A percentile compares a stretch with the other conserved stretches of the same genome.
Evolutionary conservation across 2,888 invertebrate genomes (phyloP).

Genomic region (Ischnus inquisitorius): DNA sequence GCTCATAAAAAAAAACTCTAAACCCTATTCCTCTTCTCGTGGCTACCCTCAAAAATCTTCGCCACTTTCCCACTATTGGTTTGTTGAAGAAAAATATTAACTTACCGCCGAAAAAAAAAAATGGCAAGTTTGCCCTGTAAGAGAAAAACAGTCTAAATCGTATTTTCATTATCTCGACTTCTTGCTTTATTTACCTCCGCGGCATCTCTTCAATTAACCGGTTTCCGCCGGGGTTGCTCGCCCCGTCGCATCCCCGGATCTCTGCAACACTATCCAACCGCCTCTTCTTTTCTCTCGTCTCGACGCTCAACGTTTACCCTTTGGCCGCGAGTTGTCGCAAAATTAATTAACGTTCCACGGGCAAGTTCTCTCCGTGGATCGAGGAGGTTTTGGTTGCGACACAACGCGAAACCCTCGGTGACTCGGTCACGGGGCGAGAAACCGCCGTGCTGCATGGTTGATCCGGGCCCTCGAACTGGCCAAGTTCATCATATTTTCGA

Average conservation of each 20-base stretch:
- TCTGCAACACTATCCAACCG: background rate
- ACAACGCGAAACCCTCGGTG: no score
- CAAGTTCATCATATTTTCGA: background rate
- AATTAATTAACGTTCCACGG: constrained; percentile 42
- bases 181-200: background rate
- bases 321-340: constrained; percentile 29
- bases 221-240: constrained; percentile 36
- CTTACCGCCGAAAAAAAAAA: no score
- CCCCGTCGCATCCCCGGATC: constrained; percentile 45
- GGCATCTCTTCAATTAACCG: constrained; percentile 49
- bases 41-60: no score
- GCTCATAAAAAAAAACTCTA: background rate
- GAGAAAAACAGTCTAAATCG: constrained; percentile 16
- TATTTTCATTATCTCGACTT: constrained; percentile 17
- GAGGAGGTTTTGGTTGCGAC: no score
- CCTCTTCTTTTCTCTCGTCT: constrained; percentile 9
- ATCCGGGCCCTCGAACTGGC: background rate
- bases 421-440: no score
- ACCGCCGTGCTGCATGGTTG: no score
- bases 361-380: background rate
- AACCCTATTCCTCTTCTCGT: background rate
- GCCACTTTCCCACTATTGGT: no score
- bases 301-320: constrained; percentile 45
- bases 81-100: no score
- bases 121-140: no score